phyloP scores from a whole-genome alignment of 2,797 vertebrate genomes.

The Clangula hyemalis region DNA sequence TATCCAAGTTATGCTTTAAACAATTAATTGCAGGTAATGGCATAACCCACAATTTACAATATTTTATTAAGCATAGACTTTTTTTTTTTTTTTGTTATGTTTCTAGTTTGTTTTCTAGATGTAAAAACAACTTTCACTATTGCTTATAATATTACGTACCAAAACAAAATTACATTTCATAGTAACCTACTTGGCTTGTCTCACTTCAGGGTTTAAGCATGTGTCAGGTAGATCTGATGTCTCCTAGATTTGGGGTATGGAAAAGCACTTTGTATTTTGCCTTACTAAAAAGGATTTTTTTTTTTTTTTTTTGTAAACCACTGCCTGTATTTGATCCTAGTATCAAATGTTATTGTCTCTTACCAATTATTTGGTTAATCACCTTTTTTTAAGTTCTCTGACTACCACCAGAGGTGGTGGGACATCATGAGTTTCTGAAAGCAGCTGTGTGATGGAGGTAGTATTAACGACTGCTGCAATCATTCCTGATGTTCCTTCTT shows the following conservation, averaged over 20 bases:
- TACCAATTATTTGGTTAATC: background rate
- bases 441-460: background rate
- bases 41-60: background rate
- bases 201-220: background rate
- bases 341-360: background rate
- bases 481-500: background rate
- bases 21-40: background rate
- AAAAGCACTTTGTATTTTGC: background rate
- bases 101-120: background rate
- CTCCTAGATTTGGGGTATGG: background rate
- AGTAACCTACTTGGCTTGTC: background rate
- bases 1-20: background rate
- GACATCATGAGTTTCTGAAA: background rate
- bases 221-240: background rate
- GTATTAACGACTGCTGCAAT: background rate
- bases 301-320: background rate
- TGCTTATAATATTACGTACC: background rate
- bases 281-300: background rate
- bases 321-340: background rate
- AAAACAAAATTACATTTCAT: background rate
- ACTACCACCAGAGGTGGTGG: background rate
- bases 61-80: slow-evolving; percentile 6
- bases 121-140: background rate
- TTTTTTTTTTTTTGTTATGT: background rate
- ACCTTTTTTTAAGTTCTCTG: background rate